Evolutionary conservation across 2,888 invertebrate genomes (phyloP), one percentile per base, ranked within the genome.

Genomic region (Philhelius pedissequus): DNA sequence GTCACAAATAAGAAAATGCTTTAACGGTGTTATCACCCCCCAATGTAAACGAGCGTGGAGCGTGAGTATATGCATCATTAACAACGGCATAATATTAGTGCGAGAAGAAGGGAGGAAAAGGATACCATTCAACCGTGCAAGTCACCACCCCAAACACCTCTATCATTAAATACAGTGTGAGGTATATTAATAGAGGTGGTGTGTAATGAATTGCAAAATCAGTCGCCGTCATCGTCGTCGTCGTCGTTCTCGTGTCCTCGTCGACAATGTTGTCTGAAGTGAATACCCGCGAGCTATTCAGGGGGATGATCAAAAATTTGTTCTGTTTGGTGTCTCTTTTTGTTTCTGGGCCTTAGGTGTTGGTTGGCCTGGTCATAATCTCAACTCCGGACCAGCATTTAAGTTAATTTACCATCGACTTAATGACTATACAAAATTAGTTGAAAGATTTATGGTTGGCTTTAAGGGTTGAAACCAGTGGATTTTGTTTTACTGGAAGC

Each of bases 121-220:
- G 48, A 68, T 60, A 68, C 54, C 52, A 54, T 52, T 45, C 68
- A 54, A 40, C 73, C 40, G 20, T 18, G 9, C 56, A 64, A 38
- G 45, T 50, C 60, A 54, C 75, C 79, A 58, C 43, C 60, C 60
- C 22, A 54, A 45, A 15, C 45, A 30, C 62, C 62, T 20, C 18
- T 8, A 15, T 13, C 58, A 74, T 70, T 79, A 76, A 83, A 54
- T 73, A 68, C 62, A 56, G 69, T 64, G 69, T 78, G 35, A 38
- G 50, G 52, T 13, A 52, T 68, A 81, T 71, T 71, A 82, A 82
- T 70, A 69, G 50, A 64, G 35, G 54, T 73, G 73, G 60, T 82
- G 60, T 77, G 77, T 60, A 73, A 82, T 78, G 82, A 77, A 82
- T 73, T 68, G 82, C 78, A 62, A 84, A 84, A 84, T 84, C 80